phyloP scores from a whole-genome alignment of 1,140 invertebrate genomes.

The Drosophila repletoides region DNA sequence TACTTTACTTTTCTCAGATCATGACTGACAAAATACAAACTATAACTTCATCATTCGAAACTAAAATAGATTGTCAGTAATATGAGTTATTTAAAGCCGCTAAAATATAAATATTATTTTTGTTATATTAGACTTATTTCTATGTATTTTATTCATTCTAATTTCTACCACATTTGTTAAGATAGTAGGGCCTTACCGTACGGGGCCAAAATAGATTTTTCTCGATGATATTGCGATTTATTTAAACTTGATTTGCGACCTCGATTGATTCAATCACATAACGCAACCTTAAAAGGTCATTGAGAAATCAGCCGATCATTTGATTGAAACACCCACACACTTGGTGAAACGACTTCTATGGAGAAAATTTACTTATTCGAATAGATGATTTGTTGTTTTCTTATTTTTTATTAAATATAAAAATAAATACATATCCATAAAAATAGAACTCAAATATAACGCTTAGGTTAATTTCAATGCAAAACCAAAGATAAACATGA shows the following conservation, averaged over 20 bases:
- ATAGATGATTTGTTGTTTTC: conserved; percentile 30
- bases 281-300: conserved; percentile 43
- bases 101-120: no score
- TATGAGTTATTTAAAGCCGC: no score
- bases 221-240: neutral
- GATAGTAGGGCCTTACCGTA: no score
- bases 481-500: conserved; percentile 45
- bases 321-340: conserved; percentile 38
- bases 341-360: neutral
- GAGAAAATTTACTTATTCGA: conserved; percentile 32
- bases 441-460: conserved; percentile 49
- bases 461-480: conserved; percentile 59
- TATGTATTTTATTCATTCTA: no score
- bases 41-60: conserved; percentile 4
- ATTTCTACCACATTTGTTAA: no score
- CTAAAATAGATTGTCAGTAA: conserved; percentile 3
- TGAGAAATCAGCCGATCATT: neutral
- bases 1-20: neutral
- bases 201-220: no score
- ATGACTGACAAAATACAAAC: neutral
- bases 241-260: conserved; percentile 28
- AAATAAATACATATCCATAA: conserved; percentile 63
- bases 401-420: conserved; percentile 59
- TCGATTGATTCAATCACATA: conserved; percentile 21
- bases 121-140: no score